A percentile compares a stretch with the other conserved stretches of the same genome.
Evolutionary conservation across 2,888 invertebrate genomes (phyloP).

Genomic region (Patella depressa): DNA sequence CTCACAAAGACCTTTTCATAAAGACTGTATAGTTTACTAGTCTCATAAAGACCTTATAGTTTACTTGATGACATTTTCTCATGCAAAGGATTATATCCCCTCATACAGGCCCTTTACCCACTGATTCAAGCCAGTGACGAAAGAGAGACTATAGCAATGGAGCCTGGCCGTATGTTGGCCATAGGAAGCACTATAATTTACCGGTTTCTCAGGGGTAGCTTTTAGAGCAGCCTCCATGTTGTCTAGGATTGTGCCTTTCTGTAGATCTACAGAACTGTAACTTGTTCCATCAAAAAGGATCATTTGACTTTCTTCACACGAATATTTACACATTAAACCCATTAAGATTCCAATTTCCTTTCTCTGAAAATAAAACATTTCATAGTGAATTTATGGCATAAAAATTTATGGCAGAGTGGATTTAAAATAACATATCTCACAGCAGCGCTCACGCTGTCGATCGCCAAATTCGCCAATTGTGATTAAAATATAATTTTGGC

Average conservation of each 20-base stretch:
- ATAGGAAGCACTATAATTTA: too few species aligned
- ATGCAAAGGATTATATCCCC: neutral
- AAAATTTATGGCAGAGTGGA: neutral
- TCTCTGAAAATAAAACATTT: conserved; percentile 47
- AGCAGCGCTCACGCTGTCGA: too few species aligned
- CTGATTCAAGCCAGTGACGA: neutral
- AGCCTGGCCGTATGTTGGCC: neutral
- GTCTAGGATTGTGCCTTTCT: conserved; percentile 70
- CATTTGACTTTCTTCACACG: conserved; percentile 70
- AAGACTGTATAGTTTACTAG: too few species aligned
- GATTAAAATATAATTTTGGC: too few species aligned
- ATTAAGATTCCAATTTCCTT: conserved; percentile 69
- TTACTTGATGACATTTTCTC: neutral
- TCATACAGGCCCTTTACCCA: neutral
- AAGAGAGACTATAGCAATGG: neutral
- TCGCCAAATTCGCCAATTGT: too few species aligned
- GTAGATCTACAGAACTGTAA: conserved; percentile 66
- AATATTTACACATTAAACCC: conserved; percentile 72
- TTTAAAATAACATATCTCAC: neutral
- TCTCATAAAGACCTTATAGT: too few species aligned
- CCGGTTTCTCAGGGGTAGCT: neutral
- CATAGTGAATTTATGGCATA: neutral
- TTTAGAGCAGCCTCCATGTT: conserved; percentile 63
- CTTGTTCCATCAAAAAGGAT: conserved; percentile 59
- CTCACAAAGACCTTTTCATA: too few species aligned